Base-by-base conservation (phyloP, 2,113 vertebrate species). In the Entosphenus tridentatus region DNA sequence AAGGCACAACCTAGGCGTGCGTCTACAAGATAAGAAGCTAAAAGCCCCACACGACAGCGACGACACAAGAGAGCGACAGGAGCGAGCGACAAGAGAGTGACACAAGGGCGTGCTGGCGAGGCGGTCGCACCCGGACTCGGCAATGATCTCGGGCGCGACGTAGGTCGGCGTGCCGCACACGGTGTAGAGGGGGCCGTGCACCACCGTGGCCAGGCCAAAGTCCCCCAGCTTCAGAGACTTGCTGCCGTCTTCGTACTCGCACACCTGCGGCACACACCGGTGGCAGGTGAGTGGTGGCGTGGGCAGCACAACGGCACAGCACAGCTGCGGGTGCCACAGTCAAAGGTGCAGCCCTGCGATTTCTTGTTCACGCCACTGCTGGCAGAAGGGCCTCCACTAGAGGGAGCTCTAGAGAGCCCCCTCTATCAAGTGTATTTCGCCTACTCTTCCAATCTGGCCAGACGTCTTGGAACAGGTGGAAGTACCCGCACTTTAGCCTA, bases 101-200 rank as follows among this genome's bases (percentile, higher is more conserved):
- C 13, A 65, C 62, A 11, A 65, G 62, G 21, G 21, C n/a, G 21
- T 8, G 10, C n/a, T 16, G n/a, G 68, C 9, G 16, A 68, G 9
- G 2, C 16, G 39, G 57, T n/a, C 82, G 83, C 72, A 97, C 93
- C 93, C 93, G 2, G 86, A 84, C 74, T 98, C 93, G 8, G 86
- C 78, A 70, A 98, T 98, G 77, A 98, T 98, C 77, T 98, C 93
- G 17, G 93, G 93, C 74, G 93, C 93, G 72, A 98, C 93, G 0
- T 98, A 98, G 0, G 93, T 98, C 1, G 93, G 93, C 1, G 93
- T 98, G 56, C 93, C 93, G 70, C 92, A 98, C 54, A 98, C 88
- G 0, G 93, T 98, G 69, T 87, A 86, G 9, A 97, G 69, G 2
- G 89, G 88, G 2, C 87, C 93, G 74, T 93, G 86, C n/a, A 95